Evolutionary conservation across 2,797 vertebrate genomes (phyloP).

Genomic region (Onychomys torridus): DNA sequence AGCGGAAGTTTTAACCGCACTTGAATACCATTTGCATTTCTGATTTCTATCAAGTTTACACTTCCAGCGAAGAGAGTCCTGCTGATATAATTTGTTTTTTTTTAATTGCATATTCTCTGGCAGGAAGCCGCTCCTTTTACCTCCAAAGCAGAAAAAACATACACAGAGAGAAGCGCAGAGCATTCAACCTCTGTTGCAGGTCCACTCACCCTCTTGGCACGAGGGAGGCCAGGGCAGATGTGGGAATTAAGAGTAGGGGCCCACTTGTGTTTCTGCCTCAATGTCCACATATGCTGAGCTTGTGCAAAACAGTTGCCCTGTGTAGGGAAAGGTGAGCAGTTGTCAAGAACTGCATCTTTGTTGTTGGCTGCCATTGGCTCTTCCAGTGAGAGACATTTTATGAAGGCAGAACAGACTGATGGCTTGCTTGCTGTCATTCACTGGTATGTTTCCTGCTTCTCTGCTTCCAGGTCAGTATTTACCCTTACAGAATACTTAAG

Average conservation of each 20-base stretch:
- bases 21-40: constrained; percentile 83
- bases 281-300: constrained; percentile 31
- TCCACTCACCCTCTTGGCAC: constrained; percentile 49
- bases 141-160: constrained; percentile 51
- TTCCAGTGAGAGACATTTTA: constrained; percentile 81
- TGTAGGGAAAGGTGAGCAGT: constrained; percentile 56
- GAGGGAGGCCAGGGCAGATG: constrained; percentile 32
- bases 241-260: neutral
- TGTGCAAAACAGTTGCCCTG: constrained; percentile 56
- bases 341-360: constrained; percentile 50
- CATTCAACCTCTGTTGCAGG: neutral
- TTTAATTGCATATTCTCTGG: constrained; percentile 74
- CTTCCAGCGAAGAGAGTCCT: constrained; percentile 81
- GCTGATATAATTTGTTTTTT: constrained; percentile 79
- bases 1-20: constrained; percentile 76
- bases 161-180: constrained; percentile 13
- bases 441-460: constrained; percentile 79
- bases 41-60: constrained; percentile 82
- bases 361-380: constrained; percentile 76
- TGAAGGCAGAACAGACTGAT: constrained; percentile 79
- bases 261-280: constrained; percentile 17
- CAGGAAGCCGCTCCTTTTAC: constrained; percentile 64
- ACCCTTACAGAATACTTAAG: constrained; percentile 22
- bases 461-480: constrained; percentile 71
- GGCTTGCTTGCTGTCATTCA: constrained; percentile 82